Conservation (phyloP, 2,888 invertebrate genomes). For the Drosophila koepferae region DNA sequence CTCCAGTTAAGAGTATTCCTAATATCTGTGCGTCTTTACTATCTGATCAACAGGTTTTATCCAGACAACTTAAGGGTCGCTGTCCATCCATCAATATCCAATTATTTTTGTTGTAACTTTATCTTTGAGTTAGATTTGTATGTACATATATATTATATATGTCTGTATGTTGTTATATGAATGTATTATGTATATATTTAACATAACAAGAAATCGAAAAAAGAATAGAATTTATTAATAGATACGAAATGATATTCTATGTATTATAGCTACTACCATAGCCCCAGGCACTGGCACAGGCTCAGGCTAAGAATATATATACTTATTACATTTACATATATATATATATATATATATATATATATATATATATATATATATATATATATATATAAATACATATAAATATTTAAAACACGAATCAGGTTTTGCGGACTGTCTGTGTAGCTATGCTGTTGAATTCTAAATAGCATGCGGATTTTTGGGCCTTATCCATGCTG, state of each 20-base stretch:
- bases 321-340: neutral
- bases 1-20: slow-evolving; percentile 10
- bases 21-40: neutral
- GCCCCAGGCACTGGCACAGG: slow-evolving; percentile 5
- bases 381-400: neutral
- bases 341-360: too few relatives aligned
- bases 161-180: slow-evolving; percentile 19
- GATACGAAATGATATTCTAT: slow-evolving; percentile 42
- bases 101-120: neutral
- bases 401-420: slow-evolving; percentile 53
- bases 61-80: slow-evolving; percentile 11
- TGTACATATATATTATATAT: slow-evolving; percentile 20
- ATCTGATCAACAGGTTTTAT: slow-evolving; percentile 23
- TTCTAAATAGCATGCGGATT: slow-evolving; percentile 58
- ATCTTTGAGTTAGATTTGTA: neutral
- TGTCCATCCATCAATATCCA: slow-evolving; percentile 7
- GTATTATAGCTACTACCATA: slow-evolving; percentile 9
- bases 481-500: slow-evolving; percentile 60
- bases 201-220: slow-evolving; percentile 25
- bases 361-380: neutral
- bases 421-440: slow-evolving; percentile 64
- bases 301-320: neutral
- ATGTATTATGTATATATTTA: slow-evolving; percentile 22
- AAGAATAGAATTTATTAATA: slow-evolving; percentile 38
- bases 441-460: slow-evolving; percentile 46